Evolutionary conservation across 2,113 vertebrate species (phyloP), one percentile per base, ranked within the genome.

Genomic region (Trogon melanurus): DNA sequence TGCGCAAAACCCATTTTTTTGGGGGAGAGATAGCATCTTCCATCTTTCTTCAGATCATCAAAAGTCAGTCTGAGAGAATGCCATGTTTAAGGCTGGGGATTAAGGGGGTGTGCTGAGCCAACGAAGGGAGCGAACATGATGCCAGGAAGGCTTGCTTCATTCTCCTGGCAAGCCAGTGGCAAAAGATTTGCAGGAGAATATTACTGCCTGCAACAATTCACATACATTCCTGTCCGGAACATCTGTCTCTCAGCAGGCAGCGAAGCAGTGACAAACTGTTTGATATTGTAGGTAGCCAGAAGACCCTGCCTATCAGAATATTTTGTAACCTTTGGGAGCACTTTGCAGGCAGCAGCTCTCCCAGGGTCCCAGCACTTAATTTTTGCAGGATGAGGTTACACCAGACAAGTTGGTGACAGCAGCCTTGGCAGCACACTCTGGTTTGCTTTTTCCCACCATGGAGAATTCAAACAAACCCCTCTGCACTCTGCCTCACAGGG

Each of bases 21-120:
- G 1, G 41, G 41, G 41, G 41, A 41, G 41, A 41, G 41, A 41
- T 41, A 41, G 41, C 1, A 61, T 82, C 41, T 11, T 88, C 51
- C 13, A 17, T 76, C 50, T 85, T 79, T 45, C 41, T 72, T 79
- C 71, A 67, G 45, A 64, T 50, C 54, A 88, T 36, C 50, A 58
- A 19, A 81, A 79, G 17, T 13, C 2, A 0, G 16, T 50, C 69
- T 70, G 29, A 67, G 38, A 71, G n/a, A 75, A 82, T 18, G 17
- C 22, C 0, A 0, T 27, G 20, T 48, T 1, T 82, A 45, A 64
- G 21, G 3, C 1, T 69, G 34, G 53, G 61, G 36, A 54, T 88
- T 66, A 56, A 45, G 6, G 38, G 44, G 30, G 5, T 60, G 12
- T 22, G 19, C 32, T 62, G 72, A 70, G 19, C n/a, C 21, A 54